These are phyloP conservation scores for Cyclina sinensis DNA, from an alignment of 1,140 invertebrate species.

Conservation along the genomic window DNA sequence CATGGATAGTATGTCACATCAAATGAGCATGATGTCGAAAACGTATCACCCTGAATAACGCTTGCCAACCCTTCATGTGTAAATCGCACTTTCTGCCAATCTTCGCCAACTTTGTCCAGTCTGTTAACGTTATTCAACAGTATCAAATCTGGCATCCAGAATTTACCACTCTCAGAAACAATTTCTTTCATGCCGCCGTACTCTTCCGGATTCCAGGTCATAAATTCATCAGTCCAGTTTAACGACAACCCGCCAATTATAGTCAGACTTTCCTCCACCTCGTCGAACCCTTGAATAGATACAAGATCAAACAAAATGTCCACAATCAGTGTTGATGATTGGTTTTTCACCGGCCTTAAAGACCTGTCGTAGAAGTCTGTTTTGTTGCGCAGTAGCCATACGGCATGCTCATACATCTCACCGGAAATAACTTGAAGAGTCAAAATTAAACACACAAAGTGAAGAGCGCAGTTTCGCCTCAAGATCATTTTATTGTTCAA, in stretches of 20 bases:
- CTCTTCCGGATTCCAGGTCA: conserved; percentile 27
- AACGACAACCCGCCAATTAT: background rate
- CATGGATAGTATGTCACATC: conserved; percentile 51
- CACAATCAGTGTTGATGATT: background rate
- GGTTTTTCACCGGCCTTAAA: conserved; percentile 42
- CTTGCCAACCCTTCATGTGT: background rate
- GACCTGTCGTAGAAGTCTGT: background rate
- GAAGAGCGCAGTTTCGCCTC: no score
- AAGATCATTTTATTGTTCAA: no score
- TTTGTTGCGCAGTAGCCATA: background rate
- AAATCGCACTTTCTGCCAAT: conserved; percentile 1
- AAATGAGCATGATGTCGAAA: background rate
- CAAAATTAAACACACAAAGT: no score
- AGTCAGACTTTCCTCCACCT: conserved; percentile 18
- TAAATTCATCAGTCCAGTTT: conserved; percentile 29
- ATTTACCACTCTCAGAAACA: background rate
- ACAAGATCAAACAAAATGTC: conserved; percentile 9
- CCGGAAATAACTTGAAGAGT: background rate
- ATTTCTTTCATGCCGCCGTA: conserved; percentile 36
- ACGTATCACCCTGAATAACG: background rate
- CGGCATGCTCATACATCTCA: background rate
- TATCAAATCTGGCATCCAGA: conserved; percentile 53
- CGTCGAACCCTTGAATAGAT: conserved; percentile 42
- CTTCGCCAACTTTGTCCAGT: background rate
- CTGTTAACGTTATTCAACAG: conserved; percentile 7